Base-by-base conservation (phyloP, 2,113 vertebrate genomes). In the Zosterops hypoxanthus region DNA sequence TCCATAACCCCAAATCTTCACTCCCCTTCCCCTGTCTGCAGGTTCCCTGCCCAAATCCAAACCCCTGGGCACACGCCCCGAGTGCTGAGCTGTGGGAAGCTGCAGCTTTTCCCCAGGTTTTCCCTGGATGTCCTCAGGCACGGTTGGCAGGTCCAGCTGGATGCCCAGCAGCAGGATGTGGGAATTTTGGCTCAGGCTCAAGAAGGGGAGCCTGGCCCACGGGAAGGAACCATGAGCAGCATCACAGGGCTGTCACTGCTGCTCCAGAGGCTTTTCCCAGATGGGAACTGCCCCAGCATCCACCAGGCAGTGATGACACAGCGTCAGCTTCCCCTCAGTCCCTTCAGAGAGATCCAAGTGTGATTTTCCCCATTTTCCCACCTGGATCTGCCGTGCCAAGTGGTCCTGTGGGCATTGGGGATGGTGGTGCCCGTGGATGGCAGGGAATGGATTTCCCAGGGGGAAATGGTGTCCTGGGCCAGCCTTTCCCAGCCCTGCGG, bases 61-160 rank as follows among this genome's bases (percentile, higher is more conserved):
- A 2, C 2, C 1, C 34, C 49, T 5, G 11, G 7, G 3, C 53
- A 26, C 4, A 2, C 3, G 34, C 4, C 63, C 2, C 0, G 26
- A n/a, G 56, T 33, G 39, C 47, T 78, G 64, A 1, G 59, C 59
- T 19, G 9, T 21, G 41, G 28, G 49, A 59, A 33, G 25, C 21
- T n/a, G 22, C 4, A 42, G 29, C 2, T 55, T 80, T 76, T 23
- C 44, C 73, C 33, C 8, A 5, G 34, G 19, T 20, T 70, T 73
- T 15, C 71, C 46, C 46, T 46, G 5, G 2, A 5, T 5, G 0
- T 46, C 46, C 28, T 50, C 3, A 1, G 60, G 34, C 18, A 4
- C 13, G n/a, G 33, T 1, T n/a, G 60, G 75, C 12, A 78, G 63
- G n/a, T 84, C 47, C 66, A 46, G 31, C 49, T 12, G 3, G 36